phyloP scores from a whole-genome alignment of 1,140 invertebrate genomes.

The Bicyclus anynana region DNA sequence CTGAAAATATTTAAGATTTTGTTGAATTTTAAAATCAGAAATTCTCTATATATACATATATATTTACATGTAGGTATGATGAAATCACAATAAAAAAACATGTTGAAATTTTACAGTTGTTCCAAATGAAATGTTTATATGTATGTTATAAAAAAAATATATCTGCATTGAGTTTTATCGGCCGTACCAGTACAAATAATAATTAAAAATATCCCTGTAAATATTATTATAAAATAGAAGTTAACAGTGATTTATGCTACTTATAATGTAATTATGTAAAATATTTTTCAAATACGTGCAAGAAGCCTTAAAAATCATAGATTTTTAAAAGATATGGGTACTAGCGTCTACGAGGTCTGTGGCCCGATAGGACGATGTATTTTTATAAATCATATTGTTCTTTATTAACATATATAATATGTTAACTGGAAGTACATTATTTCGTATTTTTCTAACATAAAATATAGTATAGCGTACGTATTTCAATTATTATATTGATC shows the following conservation, averaged over 20 bases:
- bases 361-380: constrained; percentile 66
- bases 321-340: constrained; percentile 72
- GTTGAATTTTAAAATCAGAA: constrained; percentile 61
- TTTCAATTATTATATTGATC: constrained; percentile 58
- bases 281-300: constrained; percentile 68
- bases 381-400: constrained; percentile 75
- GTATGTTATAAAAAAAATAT: constrained; percentile 54
- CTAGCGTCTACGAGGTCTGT: constrained; percentile 58
- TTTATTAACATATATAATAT: constrained; percentile 77
- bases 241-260: constrained; percentile 65
- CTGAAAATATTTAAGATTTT: constrained; percentile 54
- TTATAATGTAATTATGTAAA: constrained; percentile 73
- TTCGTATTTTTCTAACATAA: constrained; percentile 75
- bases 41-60: constrained; percentile 24
- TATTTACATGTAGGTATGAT: constrained; percentile 45
- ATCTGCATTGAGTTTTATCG: constrained; percentile 62
- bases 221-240: constrained; percentile 55
- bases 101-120: constrained; percentile 61
- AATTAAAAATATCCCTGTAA: constrained; percentile 56
- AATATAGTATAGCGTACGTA: constrained; percentile 63
- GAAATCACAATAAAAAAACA: constrained; percentile 37
- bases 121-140: constrained; percentile 57
- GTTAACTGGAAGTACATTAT: constrained; percentile 75
- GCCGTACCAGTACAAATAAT: constrained; percentile 70
- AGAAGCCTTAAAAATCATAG: constrained; percentile 75